Conservation (phyloP, 2,113 vertebrate genomes). For the Chaetodon auriga region DNA sequence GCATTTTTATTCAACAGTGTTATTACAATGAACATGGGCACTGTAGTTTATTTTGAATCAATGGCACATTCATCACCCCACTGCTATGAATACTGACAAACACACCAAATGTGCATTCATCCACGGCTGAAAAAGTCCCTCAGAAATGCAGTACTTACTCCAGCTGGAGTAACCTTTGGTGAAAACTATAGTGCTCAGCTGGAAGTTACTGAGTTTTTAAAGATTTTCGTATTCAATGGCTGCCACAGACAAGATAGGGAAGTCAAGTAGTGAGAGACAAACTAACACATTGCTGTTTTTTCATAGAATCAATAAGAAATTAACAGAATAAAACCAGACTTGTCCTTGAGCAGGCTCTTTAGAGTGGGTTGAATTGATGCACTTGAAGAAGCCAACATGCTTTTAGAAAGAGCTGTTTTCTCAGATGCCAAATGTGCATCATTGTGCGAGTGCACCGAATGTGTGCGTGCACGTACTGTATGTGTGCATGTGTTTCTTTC, state of each 20-base stretch:
- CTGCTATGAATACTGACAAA: background rate
- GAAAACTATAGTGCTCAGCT: too few relatives aligned
- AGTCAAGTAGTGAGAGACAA: background rate
- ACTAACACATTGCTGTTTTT: background rate
- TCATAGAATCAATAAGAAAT: background rate
- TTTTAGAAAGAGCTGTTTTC: background rate
- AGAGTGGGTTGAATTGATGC: background rate
- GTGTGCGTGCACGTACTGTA: background rate
- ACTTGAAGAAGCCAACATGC: background rate
- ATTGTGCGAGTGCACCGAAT: background rate
- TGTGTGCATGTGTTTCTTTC: background rate
- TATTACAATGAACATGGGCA: background rate
- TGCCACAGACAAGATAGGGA: background rate
- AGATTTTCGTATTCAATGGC: too few relatives aligned
- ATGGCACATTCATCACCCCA: too few relatives aligned
- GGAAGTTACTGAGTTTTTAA: too few relatives aligned
- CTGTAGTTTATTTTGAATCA: background rate
- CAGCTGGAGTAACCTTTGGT: background rate
- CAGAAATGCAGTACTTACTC: too few relatives aligned
- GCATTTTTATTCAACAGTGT: background rate
- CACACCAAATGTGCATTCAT: background rate
- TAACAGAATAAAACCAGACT: background rate
- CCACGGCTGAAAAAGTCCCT: background rate
- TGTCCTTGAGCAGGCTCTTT: background rate
- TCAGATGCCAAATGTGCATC: background rate